Percentiles rank a stretch among this genome's conserved stretches.
Conservation (phyloP, 2,113 vertebrate species). For the Verasper variegatus region DNA sequence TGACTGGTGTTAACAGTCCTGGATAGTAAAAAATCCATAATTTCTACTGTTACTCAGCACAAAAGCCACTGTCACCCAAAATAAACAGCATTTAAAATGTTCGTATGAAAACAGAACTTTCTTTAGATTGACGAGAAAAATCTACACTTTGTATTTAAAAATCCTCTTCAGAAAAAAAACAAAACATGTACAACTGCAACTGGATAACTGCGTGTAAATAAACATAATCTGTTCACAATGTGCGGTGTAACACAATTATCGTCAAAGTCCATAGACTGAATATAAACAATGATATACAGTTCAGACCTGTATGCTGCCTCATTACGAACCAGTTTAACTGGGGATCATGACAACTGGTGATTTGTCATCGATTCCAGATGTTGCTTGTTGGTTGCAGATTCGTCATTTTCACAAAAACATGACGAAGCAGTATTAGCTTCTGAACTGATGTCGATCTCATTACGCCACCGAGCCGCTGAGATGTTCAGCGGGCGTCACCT, state of each 20-base stretch:
- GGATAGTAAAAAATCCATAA: not conserved
- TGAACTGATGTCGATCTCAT: too few relatives aligned
- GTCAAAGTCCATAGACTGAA: not conserved
- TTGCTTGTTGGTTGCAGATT: too few relatives aligned
- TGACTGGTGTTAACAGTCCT: not conserved
- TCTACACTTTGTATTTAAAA: not conserved
- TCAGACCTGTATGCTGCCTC: not conserved
- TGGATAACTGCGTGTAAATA: not conserved
- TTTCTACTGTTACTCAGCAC: not conserved
- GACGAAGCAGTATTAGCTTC: too few relatives aligned
- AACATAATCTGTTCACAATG: not conserved
- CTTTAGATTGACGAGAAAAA: not conserved
- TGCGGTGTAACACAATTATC: not conserved
- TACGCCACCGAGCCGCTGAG: too few relatives aligned
- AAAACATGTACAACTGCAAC: not conserved
- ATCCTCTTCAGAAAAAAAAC: slow-evolving; percentile 3
- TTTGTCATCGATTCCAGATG: too few relatives aligned
- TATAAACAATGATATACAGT: not conserved
- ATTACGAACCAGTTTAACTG: not conserved
- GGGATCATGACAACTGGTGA: too few relatives aligned
- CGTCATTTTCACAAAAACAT: too few relatives aligned
- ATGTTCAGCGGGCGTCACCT: too few relatives aligned
- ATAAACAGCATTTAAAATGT: slow-evolving; percentile 14
- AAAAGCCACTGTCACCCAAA: not conserved
- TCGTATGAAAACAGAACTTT: not conserved